Evolutionary conservation across 2,113 vertebrate genomes (phyloP).

Genomic region (Pipra filicauda): DNA sequence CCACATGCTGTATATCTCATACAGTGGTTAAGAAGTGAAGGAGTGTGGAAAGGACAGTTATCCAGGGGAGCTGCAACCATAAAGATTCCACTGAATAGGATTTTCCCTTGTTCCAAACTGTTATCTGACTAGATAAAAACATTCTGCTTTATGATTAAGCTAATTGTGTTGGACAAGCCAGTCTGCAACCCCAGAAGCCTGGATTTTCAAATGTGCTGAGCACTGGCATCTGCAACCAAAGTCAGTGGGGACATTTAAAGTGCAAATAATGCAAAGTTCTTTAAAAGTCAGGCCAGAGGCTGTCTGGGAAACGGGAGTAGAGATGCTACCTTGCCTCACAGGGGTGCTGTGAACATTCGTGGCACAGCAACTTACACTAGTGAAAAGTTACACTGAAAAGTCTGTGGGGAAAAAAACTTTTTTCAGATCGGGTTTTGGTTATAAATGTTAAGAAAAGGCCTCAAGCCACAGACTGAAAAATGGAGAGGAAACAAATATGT

Average conservation of each 20-base stretch:
- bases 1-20: not conserved
- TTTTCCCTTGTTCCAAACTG: conserved; percentile 8
- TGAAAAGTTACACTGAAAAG: not conserved
- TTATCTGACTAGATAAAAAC: conserved; percentile 48
- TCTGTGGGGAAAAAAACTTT: not conserved
- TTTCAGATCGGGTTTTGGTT: not conserved
- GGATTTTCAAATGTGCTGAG: conserved; percentile 47
- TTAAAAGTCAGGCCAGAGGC: not conserved
- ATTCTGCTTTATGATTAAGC: conserved; percentile 31
- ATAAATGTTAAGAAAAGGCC: not conserved
- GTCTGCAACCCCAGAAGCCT: not conserved
- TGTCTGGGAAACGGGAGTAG: not conserved
- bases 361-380: not conserved
- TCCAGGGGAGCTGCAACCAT: not conserved
- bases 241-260: not conserved
- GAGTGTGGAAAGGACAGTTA: conserved; percentile 6
- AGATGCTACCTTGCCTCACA: not conserved
- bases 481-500: not conserved
- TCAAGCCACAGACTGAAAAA: not conserved
- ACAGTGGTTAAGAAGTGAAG: not conserved
- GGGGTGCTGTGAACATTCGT: not conserved
- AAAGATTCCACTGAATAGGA: conserved; percentile 10
- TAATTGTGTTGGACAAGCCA: conserved; percentile 35
- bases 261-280: not conserved
- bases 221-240: not conserved